Conservation (phyloP, 2,797 vertebrate genomes). For the Acanthis flammea region DNA sequence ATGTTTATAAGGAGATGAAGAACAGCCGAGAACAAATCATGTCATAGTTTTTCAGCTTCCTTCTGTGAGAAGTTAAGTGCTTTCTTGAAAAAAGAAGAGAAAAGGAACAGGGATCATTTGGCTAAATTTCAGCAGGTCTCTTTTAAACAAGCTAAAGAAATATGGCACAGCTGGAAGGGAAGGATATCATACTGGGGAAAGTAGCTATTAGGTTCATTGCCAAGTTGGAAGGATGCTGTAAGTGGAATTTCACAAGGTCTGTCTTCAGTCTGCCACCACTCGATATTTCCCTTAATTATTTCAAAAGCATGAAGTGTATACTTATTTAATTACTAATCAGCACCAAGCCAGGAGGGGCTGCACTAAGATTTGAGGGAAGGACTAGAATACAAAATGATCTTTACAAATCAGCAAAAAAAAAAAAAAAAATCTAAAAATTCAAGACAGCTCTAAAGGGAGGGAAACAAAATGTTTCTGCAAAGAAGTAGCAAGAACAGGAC, state of each 20-base stretch:
- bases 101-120: background rate
- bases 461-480: background rate
- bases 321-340: conserved; percentile 72
- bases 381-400: conserved; percentile 34
- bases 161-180: conserved; percentile 30
- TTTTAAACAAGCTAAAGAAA: conserved; percentile 42
- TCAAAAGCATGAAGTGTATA: conserved; percentile 63
- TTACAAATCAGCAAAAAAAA: background rate
- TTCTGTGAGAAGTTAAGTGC: conserved; percentile 27
- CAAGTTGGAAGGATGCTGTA: conserved; percentile 36
- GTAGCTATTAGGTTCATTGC: conserved; percentile 42
- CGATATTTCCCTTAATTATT: conserved; percentile 62
- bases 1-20: conserved; percentile 28
- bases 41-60: background rate
- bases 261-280: conserved; percentile 47
- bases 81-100: background rate
- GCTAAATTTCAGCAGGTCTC: conserved; percentile 33
- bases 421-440: background rate
- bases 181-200: conserved; percentile 28
- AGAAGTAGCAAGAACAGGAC: background rate
- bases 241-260: conserved; percentile 56
- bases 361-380: conserved; percentile 10
- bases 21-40: background rate
- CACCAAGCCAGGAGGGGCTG: conserved; percentile 22
- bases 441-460: background rate